Evolutionary conservation across 1,140 invertebrate genomes (phyloP).

Genomic region (Bradynema listronoti): DNA sequence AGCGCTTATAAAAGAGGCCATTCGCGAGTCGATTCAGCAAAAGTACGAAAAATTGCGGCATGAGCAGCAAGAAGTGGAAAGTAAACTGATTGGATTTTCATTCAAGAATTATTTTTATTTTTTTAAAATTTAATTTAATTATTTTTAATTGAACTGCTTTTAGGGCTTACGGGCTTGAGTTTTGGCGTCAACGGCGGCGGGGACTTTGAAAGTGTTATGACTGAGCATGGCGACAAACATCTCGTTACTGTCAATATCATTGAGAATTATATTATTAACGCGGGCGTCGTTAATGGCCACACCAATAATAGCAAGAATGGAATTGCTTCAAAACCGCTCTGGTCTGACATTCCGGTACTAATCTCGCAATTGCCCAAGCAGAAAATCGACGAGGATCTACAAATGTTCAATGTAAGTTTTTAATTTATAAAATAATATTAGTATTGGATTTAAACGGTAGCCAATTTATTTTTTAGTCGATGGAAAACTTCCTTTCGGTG

Average conservation of each 20-base stretch:
- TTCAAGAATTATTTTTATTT: neutral
- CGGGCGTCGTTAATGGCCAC: too few relatives aligned
- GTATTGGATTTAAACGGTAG: too few relatives aligned
- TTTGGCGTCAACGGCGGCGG: neutral
- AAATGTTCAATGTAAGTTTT: neutral
- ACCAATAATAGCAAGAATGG: neutral
- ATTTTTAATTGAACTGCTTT: neutral
- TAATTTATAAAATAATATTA: too few relatives aligned
- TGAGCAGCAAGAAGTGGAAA: constrained; percentile 4
- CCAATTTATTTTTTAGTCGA: too few relatives aligned
- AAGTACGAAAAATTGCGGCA: constrained; percentile 5
- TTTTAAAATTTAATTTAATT: neutral
- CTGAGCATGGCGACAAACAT: constrained; percentile 1
- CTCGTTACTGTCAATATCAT: neutral
- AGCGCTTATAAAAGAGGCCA: neutral
- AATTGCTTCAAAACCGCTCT: neutral
- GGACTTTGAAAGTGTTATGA: neutral
- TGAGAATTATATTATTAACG: neutral
- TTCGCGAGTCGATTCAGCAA: constrained; percentile 5
- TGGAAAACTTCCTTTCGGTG: too few relatives aligned
- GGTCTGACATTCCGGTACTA: constrained; percentile 6
- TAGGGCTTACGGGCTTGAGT: neutral
- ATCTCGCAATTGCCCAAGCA: constrained; percentile 7
- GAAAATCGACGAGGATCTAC: constrained; percentile 7
- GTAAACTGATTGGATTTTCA: neutral